Base-by-base conservation (phyloP, 2,888 invertebrate genomes). In the Lissonota sp. region DNA sequence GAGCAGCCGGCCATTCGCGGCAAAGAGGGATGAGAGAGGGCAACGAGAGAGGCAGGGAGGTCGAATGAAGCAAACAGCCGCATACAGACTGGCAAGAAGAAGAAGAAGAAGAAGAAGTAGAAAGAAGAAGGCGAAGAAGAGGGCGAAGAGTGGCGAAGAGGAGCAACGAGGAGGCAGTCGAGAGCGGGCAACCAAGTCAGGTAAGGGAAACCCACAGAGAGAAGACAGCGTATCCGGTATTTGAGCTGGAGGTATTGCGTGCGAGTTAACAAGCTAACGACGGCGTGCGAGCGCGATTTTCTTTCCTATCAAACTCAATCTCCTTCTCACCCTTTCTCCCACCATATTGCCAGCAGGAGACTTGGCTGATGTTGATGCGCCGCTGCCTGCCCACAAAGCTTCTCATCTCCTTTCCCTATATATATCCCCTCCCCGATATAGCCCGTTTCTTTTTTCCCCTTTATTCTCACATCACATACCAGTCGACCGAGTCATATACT, bases 251-350 rank as follows among this genome's bases (percentile, higher is more conserved):
- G 91, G 92, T 92, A 92, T 92, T 92, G 92, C 92, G 92, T 92
- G 92, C 91, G 88, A 91, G 90, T 92, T 92, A 92, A 92, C 92
- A 91, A 92, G 92, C 91, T 91, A 92, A 92, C 92, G 91, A 92
- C 90, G 92, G 89, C 89, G 90, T 90, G 90, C 91, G 92, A 90
- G 90, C 87, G 91, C 92, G 92, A 92, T 92, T 92, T 92, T 92
- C 92, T 91, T 91, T 91, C 89, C 90, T 92, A 92, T 92, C 92
- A 90, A 90, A 87, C 88, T 89, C 91, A 89, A 92, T 92, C 92
- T 92, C 88, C 91, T 90, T 90, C 91, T 90, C 91, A 88, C 89
- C 88, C 86, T 82, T 84, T 85, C 87, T 80, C 79, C 79, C 83
- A 85, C 86, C 85, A 83, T 81, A 82, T 77, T 83, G 82, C 82